Evolutionary conservation across 2,113 vertebrate species (phyloP), one percentile per base, ranked within the genome.

Genomic region (Cyanoderma ruficeps): DNA sequence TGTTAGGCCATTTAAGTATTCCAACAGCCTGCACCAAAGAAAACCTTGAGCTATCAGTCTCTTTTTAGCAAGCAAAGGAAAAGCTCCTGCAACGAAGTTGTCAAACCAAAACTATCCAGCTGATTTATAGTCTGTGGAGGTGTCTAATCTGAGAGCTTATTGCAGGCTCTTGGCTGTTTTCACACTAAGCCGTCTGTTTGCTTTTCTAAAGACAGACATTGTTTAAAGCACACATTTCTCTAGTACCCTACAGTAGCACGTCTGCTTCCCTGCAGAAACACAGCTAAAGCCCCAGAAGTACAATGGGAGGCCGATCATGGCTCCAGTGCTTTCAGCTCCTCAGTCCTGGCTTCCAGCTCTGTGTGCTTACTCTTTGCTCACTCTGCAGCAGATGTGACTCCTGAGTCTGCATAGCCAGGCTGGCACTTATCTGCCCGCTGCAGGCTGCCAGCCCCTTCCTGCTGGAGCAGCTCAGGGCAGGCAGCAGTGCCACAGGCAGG

Each of bases 391-490:
- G 53, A 22, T 35, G 24, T 33, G 57, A 74, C 63, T 77, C 11
- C 0, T 19, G 31, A 13, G 59, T 39, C 47, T 16, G 31, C 39
- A 44, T 42, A 37, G 0, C 12, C 8, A 63, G 44, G 52, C 61
- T 75, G 53, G 39, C 0, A 0, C 77, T 85, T 27, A 39, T 56
- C 69, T 39, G 69, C 42, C 24, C 0, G 0, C 18, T 47, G 56
- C 57, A 63, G 5, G 8, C 81, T 83, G 81, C 80, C 9, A 6
- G 55, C 37, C 47, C 3, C 3, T 33, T 65, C 25, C 55, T 15
- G 1, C 50, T 9, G 0, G 21, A 61, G 52, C 42, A 0, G 2
- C 67, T 63, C 42, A 3, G 10, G 61, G 70, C 75, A 42, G 64
- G 24, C 92, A 80, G 46, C 4, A 69, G 1, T 2, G 24, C 13